These are phyloP conservation scores for Polydrusus tereticollis DNA, from an alignment of 2,888 invertebrate genomes.

Conservation along the genomic window DNA sequence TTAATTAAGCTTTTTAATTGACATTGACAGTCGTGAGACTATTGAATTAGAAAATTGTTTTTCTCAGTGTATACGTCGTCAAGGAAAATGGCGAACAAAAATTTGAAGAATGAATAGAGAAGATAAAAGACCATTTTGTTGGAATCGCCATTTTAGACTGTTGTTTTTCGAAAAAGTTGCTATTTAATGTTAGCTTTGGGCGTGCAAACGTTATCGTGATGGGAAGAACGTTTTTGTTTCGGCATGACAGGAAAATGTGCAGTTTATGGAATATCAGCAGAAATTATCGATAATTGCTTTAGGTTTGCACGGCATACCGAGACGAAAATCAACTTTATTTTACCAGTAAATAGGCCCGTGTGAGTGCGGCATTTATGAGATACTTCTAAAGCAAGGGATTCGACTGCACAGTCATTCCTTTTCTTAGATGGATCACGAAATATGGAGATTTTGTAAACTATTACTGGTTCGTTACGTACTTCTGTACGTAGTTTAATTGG, in stretches of 20 bases:
- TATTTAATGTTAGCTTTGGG: constrained; percentile 13
- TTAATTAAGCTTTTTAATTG: no score
- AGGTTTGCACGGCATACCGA: constrained; percentile 50
- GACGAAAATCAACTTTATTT: constrained; percentile 54
- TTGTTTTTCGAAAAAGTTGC: constrained; percentile 2
- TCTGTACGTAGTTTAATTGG: constrained; percentile 50
- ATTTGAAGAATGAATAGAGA: neutral
- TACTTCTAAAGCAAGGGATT: neutral
- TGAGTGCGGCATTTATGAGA: constrained; percentile 18
- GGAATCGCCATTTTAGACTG: neutral
- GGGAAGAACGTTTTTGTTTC: constrained; percentile 47
- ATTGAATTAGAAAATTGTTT: no score
- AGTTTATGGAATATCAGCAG: constrained; percentile 58
- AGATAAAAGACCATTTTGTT: neutral
- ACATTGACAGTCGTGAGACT: no score
- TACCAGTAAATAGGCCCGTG: constrained; percentile 48
- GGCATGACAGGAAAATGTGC: constrained; percentile 61
- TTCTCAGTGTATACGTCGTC: no score
- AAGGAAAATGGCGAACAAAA: no score
- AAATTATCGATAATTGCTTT: constrained; percentile 38
- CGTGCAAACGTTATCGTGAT: constrained; percentile 47
- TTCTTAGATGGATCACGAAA: constrained; percentile 54
- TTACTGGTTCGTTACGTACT: constrained; percentile 55
- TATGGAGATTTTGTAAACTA: constrained; percentile 55
- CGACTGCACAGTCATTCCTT: constrained; percentile 16